These are phyloP conservation scores for Dromococcyx pavoninus DNA, from an alignment of 2,797 vertebrate genomes.

Conservation along the genomic window DNA sequence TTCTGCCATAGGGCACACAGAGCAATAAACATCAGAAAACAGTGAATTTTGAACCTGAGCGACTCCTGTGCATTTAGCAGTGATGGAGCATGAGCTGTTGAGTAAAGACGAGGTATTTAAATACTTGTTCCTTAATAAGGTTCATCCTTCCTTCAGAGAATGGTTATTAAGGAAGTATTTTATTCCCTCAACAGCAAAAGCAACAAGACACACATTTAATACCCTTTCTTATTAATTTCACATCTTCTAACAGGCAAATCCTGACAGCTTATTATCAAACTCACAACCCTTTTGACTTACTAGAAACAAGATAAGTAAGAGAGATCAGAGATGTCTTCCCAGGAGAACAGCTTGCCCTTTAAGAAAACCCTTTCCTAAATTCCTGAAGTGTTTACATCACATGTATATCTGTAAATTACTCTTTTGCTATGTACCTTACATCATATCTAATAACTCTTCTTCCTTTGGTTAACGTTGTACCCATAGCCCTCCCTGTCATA, in stretches of 20 bases:
- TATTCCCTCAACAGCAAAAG: background rate
- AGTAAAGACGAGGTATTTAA: background rate
- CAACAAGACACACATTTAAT: background rate
- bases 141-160: background rate
- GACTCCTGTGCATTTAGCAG: background rate
- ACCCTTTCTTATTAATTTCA: background rate
- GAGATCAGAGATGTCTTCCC: background rate
- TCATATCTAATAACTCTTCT: background rate
- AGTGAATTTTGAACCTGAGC: background rate
- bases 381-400: background rate
- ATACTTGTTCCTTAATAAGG: background rate
- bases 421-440: background rate
- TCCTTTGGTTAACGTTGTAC: background rate
- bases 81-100: background rate
- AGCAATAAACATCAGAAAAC: background rate
- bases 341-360: background rate
- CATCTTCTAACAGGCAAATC: background rate
- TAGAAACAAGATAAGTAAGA: background rate
- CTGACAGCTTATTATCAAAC: background rate
- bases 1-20: background rate
- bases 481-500: background rate
- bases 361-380: background rate
- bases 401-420: background rate
- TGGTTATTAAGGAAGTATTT: background rate
- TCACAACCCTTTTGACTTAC: background rate